Evolutionary conservation across 1,140 invertebrate genomes (phyloP).

Genomic region (Goniozus legneri): DNA sequence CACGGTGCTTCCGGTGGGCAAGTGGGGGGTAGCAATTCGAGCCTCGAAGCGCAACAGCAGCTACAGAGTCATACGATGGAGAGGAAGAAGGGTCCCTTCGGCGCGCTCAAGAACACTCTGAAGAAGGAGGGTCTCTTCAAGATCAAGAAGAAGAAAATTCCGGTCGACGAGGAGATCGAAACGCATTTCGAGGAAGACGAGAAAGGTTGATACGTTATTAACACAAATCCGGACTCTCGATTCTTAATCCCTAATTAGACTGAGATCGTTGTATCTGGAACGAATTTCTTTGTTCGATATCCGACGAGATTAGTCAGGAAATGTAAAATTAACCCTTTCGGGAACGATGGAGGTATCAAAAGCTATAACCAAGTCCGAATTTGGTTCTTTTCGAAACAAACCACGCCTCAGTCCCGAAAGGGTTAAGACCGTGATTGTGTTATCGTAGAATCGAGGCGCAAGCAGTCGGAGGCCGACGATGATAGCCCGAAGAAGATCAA

Average conservation of each 20-base stretch:
- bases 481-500: constrained; percentile 26
- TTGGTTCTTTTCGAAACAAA: no score
- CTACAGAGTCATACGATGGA: constrained; percentile 6
- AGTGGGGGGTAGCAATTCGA: constrained; percentile 39
- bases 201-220: constrained; percentile 15
- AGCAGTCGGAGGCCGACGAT: constrained; percentile 11
- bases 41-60: constrained; percentile 32
- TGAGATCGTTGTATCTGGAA: no score
- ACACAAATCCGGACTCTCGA: no score
- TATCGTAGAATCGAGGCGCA: constrained; percentile 12
- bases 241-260: no score
- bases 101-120: constrained; percentile 37
- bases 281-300: no score
- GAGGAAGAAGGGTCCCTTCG: constrained; percentile 42
- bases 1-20: constrained; percentile 1
- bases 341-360: no score
- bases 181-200: constrained; percentile 17
- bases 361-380: no score
- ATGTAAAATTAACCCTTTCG: no score
- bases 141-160: constrained; percentile 28
- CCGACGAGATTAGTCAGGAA: no score
- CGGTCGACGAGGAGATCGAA: constrained; percentile 10
- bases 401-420: not conserved
- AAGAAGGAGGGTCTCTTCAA: constrained; percentile 40
- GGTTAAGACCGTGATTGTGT: constrained; percentile 6